Base-by-base conservation (phyloP, 2,888 invertebrate genomes). In the Pomacea canaliculata region DNA sequence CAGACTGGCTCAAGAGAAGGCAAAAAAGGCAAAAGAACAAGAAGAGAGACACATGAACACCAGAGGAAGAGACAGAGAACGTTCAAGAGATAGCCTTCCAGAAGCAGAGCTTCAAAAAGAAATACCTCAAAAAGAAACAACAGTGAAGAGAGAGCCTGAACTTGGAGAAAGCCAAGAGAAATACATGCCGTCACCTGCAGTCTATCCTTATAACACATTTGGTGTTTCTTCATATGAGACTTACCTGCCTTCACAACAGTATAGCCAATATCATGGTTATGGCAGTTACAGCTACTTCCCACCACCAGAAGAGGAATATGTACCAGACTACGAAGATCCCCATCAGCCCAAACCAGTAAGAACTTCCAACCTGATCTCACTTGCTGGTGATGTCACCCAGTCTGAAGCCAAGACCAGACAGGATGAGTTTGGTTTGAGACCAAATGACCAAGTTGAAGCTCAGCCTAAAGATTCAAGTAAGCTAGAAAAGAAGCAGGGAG, bases 1-100 rank as follows among this genome's bases (percentile, higher is more conserved):
- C n/a, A 60, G 13, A 37, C 48, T 60, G 46, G 74, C 74, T 8
- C 46, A 48, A n/a, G 74, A 74, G 19, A 74, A 69, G 37, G 74
- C 74, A 12, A 49, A 19, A 59, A 74, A 51, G 27, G 74, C 69
- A 48, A 74, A 70, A 23, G 56, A 71, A 27, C 49, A 27, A 62
- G 63, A 71, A 62, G 48, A 73, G n/a, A 37, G 51, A 63, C 69
- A 37, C 49, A 46, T 70, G 23, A 67, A 68, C 23, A 68, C n/a
- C 13, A 23, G 12, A 10, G 56, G 74, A 59, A 59, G 18, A 51
- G 67, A 76, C 27, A 23, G 46, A 59, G 56, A 67, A 7, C 48
- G 9, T 13, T 19, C 49, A 16, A 67, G 62, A 71, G 71, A 59
- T n/a, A 71, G 62, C 23, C 37, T 23, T 16, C 59, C 56, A 37